Evolutionary conservation across 2,888 invertebrate genomes (phyloP).

Genomic region (Amiota mariae): DNA sequence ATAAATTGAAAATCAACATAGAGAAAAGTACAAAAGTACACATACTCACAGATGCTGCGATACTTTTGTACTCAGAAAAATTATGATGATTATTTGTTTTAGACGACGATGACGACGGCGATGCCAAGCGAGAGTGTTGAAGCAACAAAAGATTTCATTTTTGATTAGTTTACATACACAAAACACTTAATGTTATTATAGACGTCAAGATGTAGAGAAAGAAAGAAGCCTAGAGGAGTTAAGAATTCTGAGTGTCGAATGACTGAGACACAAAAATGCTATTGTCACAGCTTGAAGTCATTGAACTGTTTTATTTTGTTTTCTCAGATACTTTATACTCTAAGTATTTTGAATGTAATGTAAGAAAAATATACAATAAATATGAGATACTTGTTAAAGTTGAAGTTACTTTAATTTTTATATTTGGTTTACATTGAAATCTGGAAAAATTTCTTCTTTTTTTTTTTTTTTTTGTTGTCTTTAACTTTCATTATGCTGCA

Average conservation of each 20-base stretch:
- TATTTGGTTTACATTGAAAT: constrained; percentile 13
- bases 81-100: background rate
- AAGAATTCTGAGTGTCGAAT: no score
- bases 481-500: constrained; percentile 58
- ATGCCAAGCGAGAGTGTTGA: background rate
- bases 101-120: background rate
- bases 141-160: background rate
- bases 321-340: no score
- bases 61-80: no score
- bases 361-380: background rate
- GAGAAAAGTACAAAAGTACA: background rate
- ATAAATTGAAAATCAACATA: constrained; percentile 25
- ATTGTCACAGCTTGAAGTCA: constrained; percentile 16
- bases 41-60: no score
- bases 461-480: background rate
- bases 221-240: no score
- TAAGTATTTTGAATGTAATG: background rate
- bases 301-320: background rate
- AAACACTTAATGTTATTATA: background rate
- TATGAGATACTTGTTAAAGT: constrained; percentile 16
- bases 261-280: background rate
- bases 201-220: no score
- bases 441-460: background rate
- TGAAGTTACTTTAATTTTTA: constrained; percentile 18
- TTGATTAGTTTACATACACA: constrained; percentile 9